phyloP scores from a whole-genome alignment of 2,888 invertebrate species.

The Netelia fuscicornis region DNA sequence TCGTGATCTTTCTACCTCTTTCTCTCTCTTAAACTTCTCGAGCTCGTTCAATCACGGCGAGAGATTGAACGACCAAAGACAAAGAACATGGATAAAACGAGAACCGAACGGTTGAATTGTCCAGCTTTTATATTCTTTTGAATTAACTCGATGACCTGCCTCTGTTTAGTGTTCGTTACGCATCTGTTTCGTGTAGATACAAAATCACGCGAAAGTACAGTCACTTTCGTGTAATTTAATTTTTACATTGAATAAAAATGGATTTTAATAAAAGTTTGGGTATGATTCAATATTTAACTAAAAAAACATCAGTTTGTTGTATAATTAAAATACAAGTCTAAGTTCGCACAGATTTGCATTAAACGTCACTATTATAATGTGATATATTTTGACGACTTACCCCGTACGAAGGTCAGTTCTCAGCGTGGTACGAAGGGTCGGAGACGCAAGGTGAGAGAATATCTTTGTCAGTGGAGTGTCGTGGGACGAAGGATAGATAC shows the following conservation, averaged over 20 bases:
- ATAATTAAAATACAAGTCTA: too few relatives aligned
- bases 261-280: slow-evolving; percentile 1
- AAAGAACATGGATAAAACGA: slow-evolving; percentile 47
- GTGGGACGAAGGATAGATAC: slow-evolving; percentile 63
- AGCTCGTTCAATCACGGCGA: slow-evolving; percentile 60
- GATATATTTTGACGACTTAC: slow-evolving; percentile 30
- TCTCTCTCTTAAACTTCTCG: slow-evolving; percentile 45
- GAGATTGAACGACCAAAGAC: slow-evolving; percentile 45
- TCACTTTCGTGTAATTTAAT: too few relatives aligned
- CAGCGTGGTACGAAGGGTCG: slow-evolving; percentile 5
- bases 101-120: slow-evolving; percentile 11
- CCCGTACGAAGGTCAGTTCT: slow-evolving; percentile 54
- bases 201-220: not conserved
- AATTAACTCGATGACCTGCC: slow-evolving; percentile 70
- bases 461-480: slow-evolving; percentile 66
- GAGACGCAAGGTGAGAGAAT: slow-evolving; percentile 63
- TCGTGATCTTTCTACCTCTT: slow-evolving; percentile 50
- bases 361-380: not conserved
- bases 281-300: too few relatives aligned
- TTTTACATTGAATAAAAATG: not conserved
- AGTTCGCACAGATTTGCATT: not conserved
- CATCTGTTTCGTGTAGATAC: slow-evolving; percentile 69
- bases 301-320: too few relatives aligned
- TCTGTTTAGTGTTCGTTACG: slow-evolving; percentile 36
- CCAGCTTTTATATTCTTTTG: slow-evolving; percentile 63